Evolutionary conservation across 2,113 vertebrate genomes (phyloP).

Genomic region (Oenanthe oenanthe): DNA sequence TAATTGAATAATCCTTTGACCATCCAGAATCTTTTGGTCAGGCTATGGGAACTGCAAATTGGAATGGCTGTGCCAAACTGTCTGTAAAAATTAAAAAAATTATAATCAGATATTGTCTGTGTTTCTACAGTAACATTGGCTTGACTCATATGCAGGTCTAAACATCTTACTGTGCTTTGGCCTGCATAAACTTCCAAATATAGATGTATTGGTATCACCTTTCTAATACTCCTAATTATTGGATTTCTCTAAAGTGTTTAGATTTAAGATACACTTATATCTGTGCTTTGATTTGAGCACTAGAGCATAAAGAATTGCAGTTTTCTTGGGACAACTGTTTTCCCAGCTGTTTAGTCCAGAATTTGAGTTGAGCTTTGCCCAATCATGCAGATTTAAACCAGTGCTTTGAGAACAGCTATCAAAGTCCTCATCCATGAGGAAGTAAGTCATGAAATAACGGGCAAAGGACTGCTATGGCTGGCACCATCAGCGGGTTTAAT

Average conservation of each 20-base stretch:
- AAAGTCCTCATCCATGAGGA: background rate
- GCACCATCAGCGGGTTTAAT: background rate
- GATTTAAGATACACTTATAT: background rate
- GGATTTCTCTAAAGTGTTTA: background rate
- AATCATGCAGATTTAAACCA: background rate
- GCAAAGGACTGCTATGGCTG: background rate
- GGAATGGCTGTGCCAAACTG: background rate
- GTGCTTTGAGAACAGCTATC: background rate
- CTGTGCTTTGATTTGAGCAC: background rate
- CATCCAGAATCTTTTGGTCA: background rate
- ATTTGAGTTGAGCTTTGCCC: background rate
- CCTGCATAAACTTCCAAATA: background rate
- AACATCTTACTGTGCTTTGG: background rate
- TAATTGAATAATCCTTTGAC: background rate
- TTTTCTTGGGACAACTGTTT: background rate
- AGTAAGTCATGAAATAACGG: background rate
- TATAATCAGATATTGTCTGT: accelerated
- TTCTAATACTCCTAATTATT: background rate
- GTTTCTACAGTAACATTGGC: background rate
- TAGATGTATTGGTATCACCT: background rate
- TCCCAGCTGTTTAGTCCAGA: background rate
- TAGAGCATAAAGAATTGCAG: background rate
- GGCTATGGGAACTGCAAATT: background rate
- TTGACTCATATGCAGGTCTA: background rate
- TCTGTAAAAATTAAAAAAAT: background rate